phyloP scores from a whole-genome alignment of 2,113 vertebrate species.

The Hippolais icterina region DNA sequence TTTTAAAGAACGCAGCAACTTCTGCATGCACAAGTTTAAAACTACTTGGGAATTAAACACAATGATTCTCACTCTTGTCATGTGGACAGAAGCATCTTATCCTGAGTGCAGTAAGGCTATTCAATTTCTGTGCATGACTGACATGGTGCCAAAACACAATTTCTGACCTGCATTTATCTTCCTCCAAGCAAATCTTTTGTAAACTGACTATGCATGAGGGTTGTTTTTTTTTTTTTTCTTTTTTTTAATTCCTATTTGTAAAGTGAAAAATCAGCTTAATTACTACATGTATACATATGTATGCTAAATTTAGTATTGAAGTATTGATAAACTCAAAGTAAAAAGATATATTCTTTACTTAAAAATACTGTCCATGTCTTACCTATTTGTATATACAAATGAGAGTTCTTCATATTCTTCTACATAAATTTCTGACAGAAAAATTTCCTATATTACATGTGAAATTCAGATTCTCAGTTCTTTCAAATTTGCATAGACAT shows the following conservation, averaged over 20 bases:
- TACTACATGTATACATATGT: neutral
- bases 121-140: constrained; percentile 16
- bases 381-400: neutral
- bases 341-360: neutral
- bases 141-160: constrained; percentile 16
- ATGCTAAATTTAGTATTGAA: neutral
- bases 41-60: neutral
- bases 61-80: neutral
- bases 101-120: neutral
- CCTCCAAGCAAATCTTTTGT: constrained; percentile 27
- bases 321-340: neutral
- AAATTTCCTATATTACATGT: neutral
- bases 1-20: constrained; percentile 35
- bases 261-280: neutral
- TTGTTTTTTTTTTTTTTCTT: neutral
- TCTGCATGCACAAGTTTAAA: constrained; percentile 2
- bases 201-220: constrained; percentile 21
- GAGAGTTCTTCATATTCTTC: neutral
- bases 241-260: neutral
- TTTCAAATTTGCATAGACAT: neutral
- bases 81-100: constrained; percentile 13
- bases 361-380: neutral
- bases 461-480: constrained; percentile 6
- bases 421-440: neutral
- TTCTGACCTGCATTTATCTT: constrained; percentile 16